phyloP scores from a whole-genome alignment of 2,888 invertebrate species.

The Aradus depressus region DNA sequence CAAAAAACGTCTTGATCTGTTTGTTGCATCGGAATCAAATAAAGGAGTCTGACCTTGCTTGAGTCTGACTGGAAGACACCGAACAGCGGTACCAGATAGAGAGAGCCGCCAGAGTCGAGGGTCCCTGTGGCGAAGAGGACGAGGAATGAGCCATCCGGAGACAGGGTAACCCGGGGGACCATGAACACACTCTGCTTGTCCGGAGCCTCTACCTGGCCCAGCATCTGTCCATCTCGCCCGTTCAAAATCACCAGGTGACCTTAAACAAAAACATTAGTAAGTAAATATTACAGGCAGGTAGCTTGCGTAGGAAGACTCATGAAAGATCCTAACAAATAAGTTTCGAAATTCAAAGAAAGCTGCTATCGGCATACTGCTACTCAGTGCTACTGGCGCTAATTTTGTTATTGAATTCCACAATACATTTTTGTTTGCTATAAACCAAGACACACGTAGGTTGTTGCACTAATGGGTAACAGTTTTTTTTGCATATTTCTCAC shows the following conservation, averaged over 20 bases:
- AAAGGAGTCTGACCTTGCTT: slow-evolving; percentile 1
- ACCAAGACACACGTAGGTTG: too few species aligned
- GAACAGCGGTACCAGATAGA: slow-evolving; percentile 51
- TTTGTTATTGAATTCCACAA: too few species aligned
- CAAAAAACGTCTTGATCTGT: too few species aligned
- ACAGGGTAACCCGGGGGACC: slow-evolving; percentile 53
- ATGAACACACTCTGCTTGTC: slow-evolving; percentile 57
- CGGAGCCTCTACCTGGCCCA: slow-evolving; percentile 51
- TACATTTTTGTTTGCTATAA: too few species aligned
- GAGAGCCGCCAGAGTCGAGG: slow-evolving; percentile 56
- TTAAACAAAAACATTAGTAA: slow-evolving; percentile 6
- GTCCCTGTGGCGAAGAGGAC: slow-evolving; percentile 64
- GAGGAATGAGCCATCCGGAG: slow-evolving; percentile 48
- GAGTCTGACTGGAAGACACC: slow-evolving; percentile 16
- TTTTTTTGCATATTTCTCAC: too few species aligned
- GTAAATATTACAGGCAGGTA: background rate
- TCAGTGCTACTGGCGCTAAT: too few species aligned
- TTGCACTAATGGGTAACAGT: too few species aligned
- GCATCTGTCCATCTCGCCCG: slow-evolving; percentile 53
- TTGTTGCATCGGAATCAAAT: too few species aligned
- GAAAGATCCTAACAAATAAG: too few species aligned
- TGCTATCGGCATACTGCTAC: too few species aligned
- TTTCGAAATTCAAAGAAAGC: too few species aligned
- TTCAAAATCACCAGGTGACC: slow-evolving; percentile 59
- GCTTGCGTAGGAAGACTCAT: too few species aligned